These are phyloP conservation scores for Oryzias melastigma DNA, from an alignment of 2,113 vertebrate genomes.

Conservation along the genomic window DNA sequence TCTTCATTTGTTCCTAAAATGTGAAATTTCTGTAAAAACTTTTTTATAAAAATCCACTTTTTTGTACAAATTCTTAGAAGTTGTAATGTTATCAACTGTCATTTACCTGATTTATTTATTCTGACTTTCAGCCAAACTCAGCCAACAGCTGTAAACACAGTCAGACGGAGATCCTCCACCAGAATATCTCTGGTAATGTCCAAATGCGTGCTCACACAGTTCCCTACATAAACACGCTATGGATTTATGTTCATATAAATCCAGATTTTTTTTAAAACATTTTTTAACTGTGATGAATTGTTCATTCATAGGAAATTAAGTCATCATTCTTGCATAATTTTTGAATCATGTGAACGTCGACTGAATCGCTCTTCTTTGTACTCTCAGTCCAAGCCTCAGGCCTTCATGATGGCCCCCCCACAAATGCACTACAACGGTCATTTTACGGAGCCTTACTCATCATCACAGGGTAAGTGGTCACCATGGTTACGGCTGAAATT, in stretches of 20 bases:
- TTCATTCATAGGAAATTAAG: background rate
- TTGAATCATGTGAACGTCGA: constrained; percentile 12
- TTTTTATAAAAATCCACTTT: no score
- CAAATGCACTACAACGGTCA: constrained; percentile 96
- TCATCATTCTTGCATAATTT: background rate
- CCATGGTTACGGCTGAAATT: background rate
- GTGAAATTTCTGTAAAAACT: no score
- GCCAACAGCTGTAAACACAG: constrained; percentile 83
- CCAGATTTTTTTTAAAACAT: no score
- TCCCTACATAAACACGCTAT: background rate
- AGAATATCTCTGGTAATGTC: constrained; percentile 90
- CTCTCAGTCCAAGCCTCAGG: constrained; percentile 87
- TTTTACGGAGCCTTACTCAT: constrained; percentile 89
- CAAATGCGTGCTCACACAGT: background rate
- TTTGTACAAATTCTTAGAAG: background rate
- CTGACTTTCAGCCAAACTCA: constrained; percentile 83
- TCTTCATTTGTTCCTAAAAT: no score
- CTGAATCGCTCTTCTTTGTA: constrained; percentile 41
- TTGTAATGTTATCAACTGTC: background rate
- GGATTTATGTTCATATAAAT: no score
- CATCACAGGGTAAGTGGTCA: constrained; percentile 87
- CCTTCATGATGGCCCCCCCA: constrained; percentile 89
- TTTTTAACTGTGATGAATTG: background rate
- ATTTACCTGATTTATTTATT: constrained; percentile 5
- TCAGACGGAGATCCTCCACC: constrained; percentile 89